These are phyloP conservation scores for Frankliniella intonsa DNA, from an alignment of 2,888 invertebrate species.

Conservation along the genomic window DNA sequence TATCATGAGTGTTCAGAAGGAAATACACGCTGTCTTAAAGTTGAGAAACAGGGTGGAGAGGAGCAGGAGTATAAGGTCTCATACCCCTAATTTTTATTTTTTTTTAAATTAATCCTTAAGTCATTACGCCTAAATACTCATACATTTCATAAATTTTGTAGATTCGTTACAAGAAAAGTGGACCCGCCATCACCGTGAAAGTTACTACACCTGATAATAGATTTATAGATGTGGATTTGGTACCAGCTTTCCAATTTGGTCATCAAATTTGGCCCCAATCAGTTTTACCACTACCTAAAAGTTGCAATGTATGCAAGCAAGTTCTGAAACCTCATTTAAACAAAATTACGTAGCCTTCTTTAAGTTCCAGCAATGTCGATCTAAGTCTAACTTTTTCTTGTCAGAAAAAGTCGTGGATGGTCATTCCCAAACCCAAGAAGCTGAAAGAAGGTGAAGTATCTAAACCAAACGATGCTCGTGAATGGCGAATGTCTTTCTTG, in stretches of 20 bases:
- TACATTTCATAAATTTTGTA: conserved; percentile 40
- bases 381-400: conserved; percentile 32
- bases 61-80: background rate
- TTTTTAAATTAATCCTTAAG: background rate
- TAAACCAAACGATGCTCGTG: conserved; percentile 36
- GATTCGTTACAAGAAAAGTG: conserved; percentile 47
- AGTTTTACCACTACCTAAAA: background rate
- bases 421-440: conserved; percentile 52
- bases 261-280: conserved; percentile 48
- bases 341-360: too few relatives aligned
- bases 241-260: conserved; percentile 52
- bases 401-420: conserved; percentile 48
- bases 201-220: conserved; percentile 43
- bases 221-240: conserved; percentile 52
- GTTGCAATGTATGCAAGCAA: background rate
- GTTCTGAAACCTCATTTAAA: too few relatives aligned
- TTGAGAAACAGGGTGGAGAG: background rate
- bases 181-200: conserved; percentile 55
- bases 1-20: conserved; percentile 4
- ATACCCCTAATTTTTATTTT: background rate
- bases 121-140: background rate
- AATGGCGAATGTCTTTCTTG: conserved; percentile 58
- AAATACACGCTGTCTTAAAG: background rate
- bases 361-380: background rate
- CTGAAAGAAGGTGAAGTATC: conserved; percentile 40